Base-by-base conservation (phyloP, 2,113 vertebrate genomes). In the Panthera uncia region DNA sequence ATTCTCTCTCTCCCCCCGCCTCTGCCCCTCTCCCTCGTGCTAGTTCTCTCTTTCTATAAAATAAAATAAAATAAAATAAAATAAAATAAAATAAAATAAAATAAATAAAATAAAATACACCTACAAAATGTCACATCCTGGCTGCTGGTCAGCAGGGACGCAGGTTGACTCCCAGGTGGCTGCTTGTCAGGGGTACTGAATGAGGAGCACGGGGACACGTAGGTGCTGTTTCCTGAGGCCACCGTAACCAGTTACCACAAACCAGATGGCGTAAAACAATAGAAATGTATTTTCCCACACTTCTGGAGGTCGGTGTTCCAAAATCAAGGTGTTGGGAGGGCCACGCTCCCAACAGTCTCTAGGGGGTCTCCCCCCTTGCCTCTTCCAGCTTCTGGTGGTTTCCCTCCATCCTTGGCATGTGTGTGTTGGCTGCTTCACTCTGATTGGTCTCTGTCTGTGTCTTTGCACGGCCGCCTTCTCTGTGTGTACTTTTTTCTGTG, bases 341-440 rank as follows among this genome's bases (percentile, higher is more conserved):
- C 15, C 7, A 9, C 0, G 0, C 10, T 31, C 31, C 50, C 31
- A 25, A 68, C 0, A 8, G 31, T 3, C 41, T 33, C 74, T 3
- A 19, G 36, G 31, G 7, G 23, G 29, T 36, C 3, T 5, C 8
- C 27, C 13, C 23, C 31, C 27, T 38, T 0, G 48, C 71, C 61
- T 83, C 19, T 55, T 33, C 50, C 1, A 0, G 45, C 29, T 41
- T 66, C 48, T 1, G 1, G 65, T 10, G 57, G 50, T 45, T 18
- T 48, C 73, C 4, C 15, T 31, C 69, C 27, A 15, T 4, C 41
- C 19, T 25, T 4, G n/a, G 41, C 0, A 0, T 25, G 16, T 45
- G 29, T 9, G 29, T 27, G 2, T 1, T 23, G 27, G 11, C 18
- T 0, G 4, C 45, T 1, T 36, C 38, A 0, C 14, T 87, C 74